phyloP scores from a whole-genome alignment of 2,797 vertebrate genomes.

The Apogon hyalosoma region DNA sequence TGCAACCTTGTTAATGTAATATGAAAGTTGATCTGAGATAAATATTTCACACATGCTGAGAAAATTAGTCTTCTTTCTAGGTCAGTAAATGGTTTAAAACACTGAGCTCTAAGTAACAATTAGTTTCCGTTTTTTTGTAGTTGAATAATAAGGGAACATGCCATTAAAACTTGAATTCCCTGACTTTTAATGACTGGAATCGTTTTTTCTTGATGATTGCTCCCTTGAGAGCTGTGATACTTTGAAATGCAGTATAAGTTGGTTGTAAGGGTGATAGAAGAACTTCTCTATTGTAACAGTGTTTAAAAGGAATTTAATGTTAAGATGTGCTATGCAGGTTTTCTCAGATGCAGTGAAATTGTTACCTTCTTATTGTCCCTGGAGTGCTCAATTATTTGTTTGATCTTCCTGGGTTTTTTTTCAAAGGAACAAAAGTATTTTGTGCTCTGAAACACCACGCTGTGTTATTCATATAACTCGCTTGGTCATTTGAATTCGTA shows the following conservation, averaged over 20 bases:
- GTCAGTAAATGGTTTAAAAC: conserved; percentile 59
- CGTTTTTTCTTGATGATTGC: conserved; percentile 54
- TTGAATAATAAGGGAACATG: conserved; percentile 63
- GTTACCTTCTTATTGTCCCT: conserved; percentile 50
- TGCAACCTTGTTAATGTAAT: conserved; percentile 40
- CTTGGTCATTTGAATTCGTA: conserved; percentile 49
- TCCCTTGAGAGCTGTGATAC: conserved; percentile 50
- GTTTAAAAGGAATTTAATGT: conserved; percentile 32
- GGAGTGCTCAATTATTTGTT: conserved; percentile 39
- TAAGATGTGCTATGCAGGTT: conserved; percentile 1
- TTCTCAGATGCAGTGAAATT: conserved; percentile 21
- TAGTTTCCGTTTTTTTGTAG: conserved; percentile 58
- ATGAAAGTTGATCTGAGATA: conserved; percentile 41
- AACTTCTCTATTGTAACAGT: conserved; percentile 46
- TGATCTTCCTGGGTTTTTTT: conserved; percentile 41
- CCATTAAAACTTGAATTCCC: conserved; percentile 74
- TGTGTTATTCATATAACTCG: conserved; percentile 34
- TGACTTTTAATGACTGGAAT: conserved; percentile 76
- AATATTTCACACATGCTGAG: conserved; percentile 52
- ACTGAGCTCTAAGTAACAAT: conserved; percentile 55
- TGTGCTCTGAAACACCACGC: conserved; percentile 42
- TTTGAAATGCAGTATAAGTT: conserved; percentile 57
- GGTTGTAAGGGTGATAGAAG: conserved; percentile 30
- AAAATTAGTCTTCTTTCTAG: conserved; percentile 65
- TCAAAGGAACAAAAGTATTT: conserved; percentile 45